Evolutionary conservation across 1,140 invertebrate species (phyloP).

Genomic region (Drosophila watanabei): DNA sequence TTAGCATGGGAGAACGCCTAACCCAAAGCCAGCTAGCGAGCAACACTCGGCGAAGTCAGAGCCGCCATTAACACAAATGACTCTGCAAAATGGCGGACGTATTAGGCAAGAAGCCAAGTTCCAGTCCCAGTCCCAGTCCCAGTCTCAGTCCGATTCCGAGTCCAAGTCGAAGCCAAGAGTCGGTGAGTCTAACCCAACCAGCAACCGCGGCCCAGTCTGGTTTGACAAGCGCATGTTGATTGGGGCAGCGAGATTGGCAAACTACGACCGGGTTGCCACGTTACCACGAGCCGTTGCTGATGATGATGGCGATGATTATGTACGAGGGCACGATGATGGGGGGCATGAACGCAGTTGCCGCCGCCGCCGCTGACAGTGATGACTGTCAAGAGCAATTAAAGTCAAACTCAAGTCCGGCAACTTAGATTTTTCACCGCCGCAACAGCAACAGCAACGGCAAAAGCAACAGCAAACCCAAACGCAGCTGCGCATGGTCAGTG

Average conservation of each 20-base stretch:
- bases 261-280: constrained; percentile 39
- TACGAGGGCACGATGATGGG: constrained; percentile 27
- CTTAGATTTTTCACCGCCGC: constrained; percentile 81
- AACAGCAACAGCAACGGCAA: constrained; percentile 1
- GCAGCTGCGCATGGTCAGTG: constrained; percentile 75
- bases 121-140: constrained; percentile 5
- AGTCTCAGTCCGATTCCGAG: neutral
- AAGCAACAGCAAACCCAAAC: constrained; percentile 5
- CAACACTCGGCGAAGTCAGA: constrained; percentile 31
- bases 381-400: constrained; percentile 85
- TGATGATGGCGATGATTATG: constrained; percentile 33
- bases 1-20: constrained; percentile 19
- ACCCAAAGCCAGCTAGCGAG: constrained; percentile 18
- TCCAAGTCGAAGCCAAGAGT: constrained; percentile 37
- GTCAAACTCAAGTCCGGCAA: constrained; percentile 79
- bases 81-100: constrained; percentile 80
- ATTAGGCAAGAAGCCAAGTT: constrained; percentile 71
- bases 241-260: constrained; percentile 81
- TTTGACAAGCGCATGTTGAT: constrained; percentile 80
- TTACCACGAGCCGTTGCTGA: constrained; percentile 25
- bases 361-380: constrained; percentile 79
- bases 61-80: constrained; percentile 84
- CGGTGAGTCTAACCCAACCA: constrained; percentile 44
- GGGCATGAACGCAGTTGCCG: constrained; percentile 37
- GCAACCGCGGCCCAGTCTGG: constrained; percentile 49